Evolutionary conservation across 2,888 invertebrate genomes (phyloP).

Genomic region (Melanotus villosus): DNA sequence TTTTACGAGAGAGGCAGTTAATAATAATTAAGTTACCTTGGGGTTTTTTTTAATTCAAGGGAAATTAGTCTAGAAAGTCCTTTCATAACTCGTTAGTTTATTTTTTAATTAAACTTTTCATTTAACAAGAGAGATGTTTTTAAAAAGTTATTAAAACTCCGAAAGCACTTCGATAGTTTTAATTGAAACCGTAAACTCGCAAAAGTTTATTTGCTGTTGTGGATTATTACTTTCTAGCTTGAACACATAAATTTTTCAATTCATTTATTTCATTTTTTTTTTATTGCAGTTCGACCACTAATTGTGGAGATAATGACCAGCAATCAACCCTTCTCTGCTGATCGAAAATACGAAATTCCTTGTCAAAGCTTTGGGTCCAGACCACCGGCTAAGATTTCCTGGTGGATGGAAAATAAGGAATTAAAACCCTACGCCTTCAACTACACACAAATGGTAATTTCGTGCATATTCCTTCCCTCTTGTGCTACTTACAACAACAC

Average conservation of each 20-base stretch:
- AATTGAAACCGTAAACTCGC: neutral
- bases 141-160: neutral
- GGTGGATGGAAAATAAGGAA: conserved; percentile 86
- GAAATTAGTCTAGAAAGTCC: too few species aligned
- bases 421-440: conserved; percentile 68
- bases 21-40: too few species aligned
- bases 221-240: neutral
- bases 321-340: conserved; percentile 88
- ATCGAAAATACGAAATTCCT: conserved; percentile 84
- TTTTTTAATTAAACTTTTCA: conserved; percentile 23
- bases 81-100: conserved; percentile 11
- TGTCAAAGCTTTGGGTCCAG: conserved; percentile 89
- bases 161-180: neutral
- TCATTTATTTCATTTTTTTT: conserved; percentile 50
- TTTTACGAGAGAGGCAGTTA: too few species aligned
- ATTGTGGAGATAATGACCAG: conserved; percentile 84
- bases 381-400: conserved; percentile 87
- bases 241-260: neutral
- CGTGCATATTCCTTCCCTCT: too few species aligned
- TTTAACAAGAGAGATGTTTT: conserved; percentile 12
- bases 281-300: conserved; percentile 83
- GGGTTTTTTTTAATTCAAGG: too few species aligned
- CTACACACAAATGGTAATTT: conserved; percentile 70
- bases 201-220: neutral
- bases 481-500: too few species aligned